phyloP scores from a whole-genome alignment of 2,797 vertebrate species.

The Sphenodon punctatus region DNA sequence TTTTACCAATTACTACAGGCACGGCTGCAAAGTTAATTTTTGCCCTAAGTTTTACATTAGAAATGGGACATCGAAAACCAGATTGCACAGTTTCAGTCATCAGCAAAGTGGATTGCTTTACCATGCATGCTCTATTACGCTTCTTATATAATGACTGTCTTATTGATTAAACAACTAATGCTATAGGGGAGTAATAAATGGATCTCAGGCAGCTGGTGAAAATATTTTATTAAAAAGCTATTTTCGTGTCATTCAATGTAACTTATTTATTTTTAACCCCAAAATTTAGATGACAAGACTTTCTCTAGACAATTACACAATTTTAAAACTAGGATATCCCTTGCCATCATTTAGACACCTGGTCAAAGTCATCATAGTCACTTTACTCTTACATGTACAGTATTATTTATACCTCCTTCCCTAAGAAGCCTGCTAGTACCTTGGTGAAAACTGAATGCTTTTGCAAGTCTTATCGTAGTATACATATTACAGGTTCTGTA shows the following conservation, averaged over 20 bases:
- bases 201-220: not conserved
- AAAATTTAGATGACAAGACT: not conserved
- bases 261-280: too few species aligned
- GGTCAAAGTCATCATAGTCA: not conserved
- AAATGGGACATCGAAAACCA: not conserved
- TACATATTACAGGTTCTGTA: too few species aligned
- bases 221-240: too few species aligned
- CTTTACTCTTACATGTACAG: accelerated
- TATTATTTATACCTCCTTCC: not conserved
- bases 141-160: not conserved
- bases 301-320: too few species aligned
- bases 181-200: not conserved
- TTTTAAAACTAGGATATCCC: not conserved
- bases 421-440: not conserved
- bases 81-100: not conserved
- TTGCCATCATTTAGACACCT: not conserved
- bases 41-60: too few species aligned
- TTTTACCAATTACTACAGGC: too few species aligned
- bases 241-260: too few species aligned
- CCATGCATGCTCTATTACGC: not conserved
- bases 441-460: not conserved
- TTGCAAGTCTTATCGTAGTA: not conserved
- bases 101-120: not conserved
- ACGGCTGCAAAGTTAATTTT: too few species aligned
- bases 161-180: too few species aligned